These are phyloP conservation scores for Amiota mariae DNA, from an alignment of 2,888 invertebrate species.

Conservation along the genomic window DNA sequence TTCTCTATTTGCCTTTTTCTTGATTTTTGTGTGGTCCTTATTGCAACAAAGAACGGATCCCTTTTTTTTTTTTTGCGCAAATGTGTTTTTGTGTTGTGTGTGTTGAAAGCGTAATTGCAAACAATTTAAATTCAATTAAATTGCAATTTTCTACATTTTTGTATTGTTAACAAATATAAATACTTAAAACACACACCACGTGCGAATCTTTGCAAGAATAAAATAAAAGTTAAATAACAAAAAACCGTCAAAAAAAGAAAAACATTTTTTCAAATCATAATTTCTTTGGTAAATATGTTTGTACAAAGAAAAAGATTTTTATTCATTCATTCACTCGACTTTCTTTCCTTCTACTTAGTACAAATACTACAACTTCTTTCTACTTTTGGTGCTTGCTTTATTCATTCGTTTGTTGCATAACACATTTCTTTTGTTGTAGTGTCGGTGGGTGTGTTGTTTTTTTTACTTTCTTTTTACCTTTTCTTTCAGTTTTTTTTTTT, in stretches of 20 bases:
- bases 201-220: constrained; percentile 1
- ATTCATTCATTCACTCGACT: not conserved
- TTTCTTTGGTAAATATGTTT: constrained; percentile 27
- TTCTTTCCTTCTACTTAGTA: not conserved
- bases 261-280: constrained; percentile 31
- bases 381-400: not conserved
- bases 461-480: not conserved
- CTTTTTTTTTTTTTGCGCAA: constrained; percentile 27
- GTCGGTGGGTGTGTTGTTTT: not conserved
- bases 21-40: constrained; percentile 36
- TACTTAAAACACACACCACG: not conserved
- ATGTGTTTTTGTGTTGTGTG: constrained; percentile 1
- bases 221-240: not conserved
- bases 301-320: constrained; percentile 27
- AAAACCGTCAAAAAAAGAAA: not conserved
- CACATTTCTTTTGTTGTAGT: constrained; percentile 31
- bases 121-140: constrained; percentile 70
- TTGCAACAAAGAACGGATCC: not conserved
- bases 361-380: not conserved
- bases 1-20: constrained; percentile 26
- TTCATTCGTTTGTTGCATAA: constrained; percentile 28
- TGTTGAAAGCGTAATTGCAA: constrained; percentile 55
- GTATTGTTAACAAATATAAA: constrained; percentile 34
- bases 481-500: too few relatives aligned
- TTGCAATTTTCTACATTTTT: constrained; percentile 56